Percentiles rank a stretch among this genome's conserved stretches.
Conservation (phyloP, 2,113 vertebrate species). For the Erinaceus europaeus region DNA sequence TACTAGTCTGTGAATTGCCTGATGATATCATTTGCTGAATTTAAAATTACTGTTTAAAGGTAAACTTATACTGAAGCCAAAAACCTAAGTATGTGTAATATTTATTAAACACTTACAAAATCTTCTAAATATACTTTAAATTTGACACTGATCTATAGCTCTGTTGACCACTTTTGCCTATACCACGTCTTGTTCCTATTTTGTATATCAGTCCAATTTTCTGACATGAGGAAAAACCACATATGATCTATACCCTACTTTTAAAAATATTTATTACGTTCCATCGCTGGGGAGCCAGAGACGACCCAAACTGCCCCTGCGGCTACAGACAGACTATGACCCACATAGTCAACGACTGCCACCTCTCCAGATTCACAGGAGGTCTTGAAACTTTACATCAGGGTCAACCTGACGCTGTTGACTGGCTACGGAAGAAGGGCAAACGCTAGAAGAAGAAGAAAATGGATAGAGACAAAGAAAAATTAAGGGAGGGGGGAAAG, state of each 20-base stretch:
- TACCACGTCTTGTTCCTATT: neutral
- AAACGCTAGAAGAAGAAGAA: too few species aligned
- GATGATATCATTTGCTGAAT: neutral
- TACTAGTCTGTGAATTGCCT: neutral
- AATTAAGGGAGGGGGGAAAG: too few species aligned
- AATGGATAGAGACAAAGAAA: too few species aligned
- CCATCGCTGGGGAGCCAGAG: neutral
- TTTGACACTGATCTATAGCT: neutral
- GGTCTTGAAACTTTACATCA: too few species aligned
- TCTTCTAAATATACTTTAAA: neutral
- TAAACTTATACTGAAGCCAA: neutral
- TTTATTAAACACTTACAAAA: neutral
- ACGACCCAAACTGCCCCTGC: too few species aligned
- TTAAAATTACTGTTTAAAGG: neutral
- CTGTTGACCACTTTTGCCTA: neutral
- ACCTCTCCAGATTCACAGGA: too few species aligned
- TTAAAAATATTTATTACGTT: neutral
- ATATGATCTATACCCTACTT: neutral
- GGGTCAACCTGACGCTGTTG: too few species aligned
- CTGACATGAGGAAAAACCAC: neutral
- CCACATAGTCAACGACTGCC: too few species aligned
- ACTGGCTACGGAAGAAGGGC: too few species aligned
- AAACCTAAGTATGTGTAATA: neutral
- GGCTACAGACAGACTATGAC: too few species aligned
- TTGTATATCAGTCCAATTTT: neutral